A percentile compares a stretch with the other conserved stretches of the same genome.
phyloP scores from a whole-genome alignment of 2,888 invertebrate species.

The Linnaemya vulpina region DNA sequence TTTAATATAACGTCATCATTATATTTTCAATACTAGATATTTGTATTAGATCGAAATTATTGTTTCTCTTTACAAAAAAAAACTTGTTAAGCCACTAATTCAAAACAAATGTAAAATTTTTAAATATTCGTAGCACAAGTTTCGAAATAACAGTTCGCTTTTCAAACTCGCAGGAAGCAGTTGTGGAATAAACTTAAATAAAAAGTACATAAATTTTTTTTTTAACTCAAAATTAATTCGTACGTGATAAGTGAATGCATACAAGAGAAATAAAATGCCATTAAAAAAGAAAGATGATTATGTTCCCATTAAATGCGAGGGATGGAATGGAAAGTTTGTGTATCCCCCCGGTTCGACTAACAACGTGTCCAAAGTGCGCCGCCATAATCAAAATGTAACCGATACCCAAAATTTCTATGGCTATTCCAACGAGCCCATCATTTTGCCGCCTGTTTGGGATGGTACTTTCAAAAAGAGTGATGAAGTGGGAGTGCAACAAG shows the following conservation, averaged over 20 bases:
- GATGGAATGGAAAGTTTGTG: constrained; percentile 82
- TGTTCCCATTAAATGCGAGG: constrained; percentile 83
- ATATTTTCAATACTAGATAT: constrained; percentile 63
- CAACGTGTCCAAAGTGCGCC: constrained; percentile 80
- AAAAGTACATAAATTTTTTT: not conserved
- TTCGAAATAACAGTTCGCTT: constrained; percentile 66
- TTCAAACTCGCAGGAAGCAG: constrained; percentile 64
- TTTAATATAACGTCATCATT: constrained; percentile 61
- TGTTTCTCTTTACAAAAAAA: constrained; percentile 16
- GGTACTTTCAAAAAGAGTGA: constrained; percentile 81
- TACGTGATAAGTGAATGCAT: no score
- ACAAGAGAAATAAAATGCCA: constrained; percentile 76
- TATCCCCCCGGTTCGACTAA: constrained; percentile 79
- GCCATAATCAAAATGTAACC: constrained; percentile 81
- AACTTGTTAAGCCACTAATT: constrained; percentile 55
- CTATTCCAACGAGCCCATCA: constrained; percentile 78
- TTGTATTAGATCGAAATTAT: not conserved
- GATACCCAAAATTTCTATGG: constrained; percentile 81
- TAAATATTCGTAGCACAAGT: constrained; percentile 46
- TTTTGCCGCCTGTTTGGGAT: constrained; percentile 81
- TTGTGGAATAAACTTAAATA: constrained; percentile 30
- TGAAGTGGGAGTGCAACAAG: constrained; percentile 77
- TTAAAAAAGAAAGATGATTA: constrained; percentile 80
- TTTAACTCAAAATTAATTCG: constrained; percentile 7
- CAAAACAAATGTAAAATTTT: constrained; percentile 47